Evolutionary conservation across 2,113 vertebrate species (phyloP), one percentile per base, ranked within the genome.

Genomic region (Siniperca knerii): DNA sequence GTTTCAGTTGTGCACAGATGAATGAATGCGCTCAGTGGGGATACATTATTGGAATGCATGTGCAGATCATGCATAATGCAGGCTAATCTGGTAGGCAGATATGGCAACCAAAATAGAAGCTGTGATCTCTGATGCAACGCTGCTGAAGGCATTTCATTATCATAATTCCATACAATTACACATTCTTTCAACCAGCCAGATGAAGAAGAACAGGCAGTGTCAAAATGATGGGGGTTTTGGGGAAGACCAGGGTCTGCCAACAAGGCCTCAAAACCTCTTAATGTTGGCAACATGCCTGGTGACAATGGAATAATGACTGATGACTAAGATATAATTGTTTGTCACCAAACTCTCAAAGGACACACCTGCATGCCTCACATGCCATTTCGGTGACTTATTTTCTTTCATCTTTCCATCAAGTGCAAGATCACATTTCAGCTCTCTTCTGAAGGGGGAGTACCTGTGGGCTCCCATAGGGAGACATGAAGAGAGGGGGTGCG

Each of bases 91-190:
- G 58, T 8, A 81, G 74, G 75, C 71, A 77, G 75, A 77, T 71
- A 76, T 78, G 60, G 60, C 74, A 72, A 71, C 79, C 0, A 68
- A 74, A 87, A 77, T 75, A 81, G 64, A 81, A 82, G 20, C 64
- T 75, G 80, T 72, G 77, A 84, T 88, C 68, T 80, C 75, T 84
- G 60, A 79, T 75, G 82, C 78, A 84, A 72, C 23, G 15, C 78
- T 52, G 68, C 83, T 82, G 75, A 69, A 74, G 79, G 62, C 46
- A 33, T 57, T 64, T 80, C n/a, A 81, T 87, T 78, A 83, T 68
- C 76, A 90, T 81, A 82, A 86, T 62, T 44, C 71, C 77, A 77
- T 75, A 67, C 52, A 86, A 79, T 86, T 78, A 70, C 75, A 76
- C 44, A 25, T 81, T 15, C 58, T 79, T 58, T 62, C 40, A 79